phyloP scores from a whole-genome alignment of 2,797 vertebrate species.

The Spinus pinus region DNA sequence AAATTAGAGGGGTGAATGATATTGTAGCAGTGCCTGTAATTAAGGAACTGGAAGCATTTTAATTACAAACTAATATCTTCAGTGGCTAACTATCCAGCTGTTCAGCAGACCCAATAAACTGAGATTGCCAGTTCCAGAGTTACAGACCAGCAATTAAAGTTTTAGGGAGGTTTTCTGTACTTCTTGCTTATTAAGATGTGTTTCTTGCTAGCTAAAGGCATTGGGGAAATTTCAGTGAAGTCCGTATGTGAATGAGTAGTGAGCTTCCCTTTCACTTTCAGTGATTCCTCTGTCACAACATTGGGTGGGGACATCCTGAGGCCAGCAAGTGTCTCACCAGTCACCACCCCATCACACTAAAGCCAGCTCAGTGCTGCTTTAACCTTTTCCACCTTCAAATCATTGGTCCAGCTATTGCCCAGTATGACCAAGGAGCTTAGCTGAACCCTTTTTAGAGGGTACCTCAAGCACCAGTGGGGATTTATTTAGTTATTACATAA shows the following conservation, averaged over 20 bases:
- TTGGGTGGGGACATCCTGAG: not conserved
- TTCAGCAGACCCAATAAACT: constrained; percentile 36
- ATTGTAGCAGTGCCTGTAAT: constrained; percentile 50
- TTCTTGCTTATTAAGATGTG: not conserved
- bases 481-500: not conserved
- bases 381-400: not conserved
- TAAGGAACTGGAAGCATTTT: constrained; percentile 61
- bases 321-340: not conserved
- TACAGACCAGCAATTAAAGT: not conserved
- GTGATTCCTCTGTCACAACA: not conserved
- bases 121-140: not conserved
- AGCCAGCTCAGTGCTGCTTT: not conserved
- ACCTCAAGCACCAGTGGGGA: not conserved
- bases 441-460: not conserved
- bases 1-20: constrained; percentile 29
- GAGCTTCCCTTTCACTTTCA: not conserved
- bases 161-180: not conserved
- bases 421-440: not conserved
- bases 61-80: constrained; percentile 64
- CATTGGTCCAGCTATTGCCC: not conserved
- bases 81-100: constrained; percentile 48
- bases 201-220: not conserved
- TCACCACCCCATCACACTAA: not conserved
- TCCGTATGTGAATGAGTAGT: not conserved
- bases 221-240: not conserved